phyloP scores from a whole-genome alignment of 1,140 invertebrate species.

The Hirudo medicinalis region DNA sequence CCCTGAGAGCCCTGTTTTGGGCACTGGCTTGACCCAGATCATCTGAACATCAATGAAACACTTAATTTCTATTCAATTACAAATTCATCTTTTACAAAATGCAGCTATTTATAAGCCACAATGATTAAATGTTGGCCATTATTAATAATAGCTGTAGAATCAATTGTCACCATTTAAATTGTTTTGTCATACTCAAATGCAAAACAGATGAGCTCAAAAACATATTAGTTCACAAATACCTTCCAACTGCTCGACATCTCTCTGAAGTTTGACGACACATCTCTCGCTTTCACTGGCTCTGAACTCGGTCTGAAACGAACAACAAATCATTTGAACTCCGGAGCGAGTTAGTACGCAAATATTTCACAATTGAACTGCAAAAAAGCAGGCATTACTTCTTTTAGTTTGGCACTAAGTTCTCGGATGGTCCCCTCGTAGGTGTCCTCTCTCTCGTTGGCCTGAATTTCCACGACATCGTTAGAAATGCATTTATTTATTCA shows the following conservation, averaged over 20 bases:
- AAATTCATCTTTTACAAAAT: too few species aligned
- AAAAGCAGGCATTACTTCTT: constrained; percentile 32
- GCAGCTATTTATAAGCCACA: too few species aligned
- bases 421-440: constrained; percentile 99
- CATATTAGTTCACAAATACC: constrained; percentile 47
- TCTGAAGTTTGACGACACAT: constrained; percentile 98
- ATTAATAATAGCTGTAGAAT: too few species aligned
- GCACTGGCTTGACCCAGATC: neutral
- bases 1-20: constrained; percentile 14
- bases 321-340: neutral
- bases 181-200: too few species aligned
- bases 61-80: too few species aligned
- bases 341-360: neutral
- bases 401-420: constrained; percentile 88
- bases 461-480: constrained; percentile 25
- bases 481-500: neutral
- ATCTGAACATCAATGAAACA: neutral
- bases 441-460: constrained; percentile 99
- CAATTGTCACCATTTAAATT: too few species aligned
- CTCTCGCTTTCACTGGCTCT: constrained; percentile 98
- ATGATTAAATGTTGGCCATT: too few species aligned
- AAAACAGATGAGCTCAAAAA: too few species aligned
- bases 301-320: constrained; percentile 74
- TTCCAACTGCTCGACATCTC: constrained; percentile 99
- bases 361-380: too few species aligned